phyloP scores from a whole-genome alignment of 2,888 invertebrate genomes.

The Selenia dentaria region DNA sequence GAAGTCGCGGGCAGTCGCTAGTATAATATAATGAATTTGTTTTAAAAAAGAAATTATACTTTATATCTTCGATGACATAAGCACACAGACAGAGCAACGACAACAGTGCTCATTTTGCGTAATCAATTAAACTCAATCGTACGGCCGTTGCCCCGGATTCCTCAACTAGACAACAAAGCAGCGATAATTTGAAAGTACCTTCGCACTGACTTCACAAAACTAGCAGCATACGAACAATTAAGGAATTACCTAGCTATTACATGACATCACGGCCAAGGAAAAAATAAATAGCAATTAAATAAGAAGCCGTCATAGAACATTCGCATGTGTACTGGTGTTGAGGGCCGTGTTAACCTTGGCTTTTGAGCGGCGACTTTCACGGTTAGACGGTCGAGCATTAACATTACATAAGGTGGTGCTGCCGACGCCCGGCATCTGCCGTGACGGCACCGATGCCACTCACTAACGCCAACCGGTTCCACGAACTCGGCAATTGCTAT shows the following conservation, averaged over 20 bases:
- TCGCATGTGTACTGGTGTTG: conserved; percentile 72
- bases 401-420: conserved; percentile 75
- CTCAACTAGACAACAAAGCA: conserved; percentile 32
- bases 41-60: no score
- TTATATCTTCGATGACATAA: no score
- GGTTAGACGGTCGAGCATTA: conserved; percentile 79
- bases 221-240: conserved; percentile 38
- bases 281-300: conserved; percentile 64
- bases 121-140: conserved; percentile 19
- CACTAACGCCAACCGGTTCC: conserved; percentile 68
- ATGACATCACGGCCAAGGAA: conserved; percentile 70
- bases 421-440: conserved; percentile 47
- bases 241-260: conserved; percentile 57
- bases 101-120: no score
- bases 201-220: conserved; percentile 24
- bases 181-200: conserved; percentile 40
- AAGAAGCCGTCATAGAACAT: conserved; percentile 67
- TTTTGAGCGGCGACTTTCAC: conserved; percentile 84
- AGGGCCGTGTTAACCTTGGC: conserved; percentile 82
- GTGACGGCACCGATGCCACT: conserved; percentile 71
- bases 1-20: no score
- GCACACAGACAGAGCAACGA: no score
- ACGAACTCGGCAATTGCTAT: conserved; percentile 34
- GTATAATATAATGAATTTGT: no score
- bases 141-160: conserved; percentile 11